Evolutionary conservation across 2,888 invertebrate species (phyloP), one percentile per base, ranked within the genome.

Genomic region (Meiosimyza decipiens): DNA sequence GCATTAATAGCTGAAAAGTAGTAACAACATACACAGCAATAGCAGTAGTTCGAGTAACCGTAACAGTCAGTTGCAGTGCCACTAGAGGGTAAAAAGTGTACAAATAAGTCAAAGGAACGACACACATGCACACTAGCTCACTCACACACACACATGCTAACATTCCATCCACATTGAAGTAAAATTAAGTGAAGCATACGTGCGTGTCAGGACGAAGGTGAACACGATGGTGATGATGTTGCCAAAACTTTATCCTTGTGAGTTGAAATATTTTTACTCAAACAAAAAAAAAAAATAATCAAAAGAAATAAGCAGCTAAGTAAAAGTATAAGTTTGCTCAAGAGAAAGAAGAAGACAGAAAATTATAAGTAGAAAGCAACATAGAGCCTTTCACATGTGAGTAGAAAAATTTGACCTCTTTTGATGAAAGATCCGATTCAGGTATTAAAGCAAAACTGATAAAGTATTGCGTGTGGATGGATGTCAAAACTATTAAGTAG

Each of bases 131-230:
- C 60, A 33, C 52, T 40, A 49, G 12, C 22, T 50, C 68, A 22
- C 51, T 15, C 28, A 40, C 16, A 54, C 40, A 54, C 65, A 65
- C 66, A 54, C 54, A 54, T n/a, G 40, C 18, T 3, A 13, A 18
- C n/a, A 50, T 15, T n/a, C 49, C 13, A 33, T 33, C 15, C 33
- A 7, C 60, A 40, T 64, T 49, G 59, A 40, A 60, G 62, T 16
- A 51, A 69, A 69, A 69, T 70, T 70, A 63, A 70, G 70, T 63
- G 63, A 70, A 62, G 70, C 62, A 63, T 62, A 70, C 70, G 70
- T 70, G 70, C 63, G 63, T 62, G 62, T 70, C 70, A 51, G 54
- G 51, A 47, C 70, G 70, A 70, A 70, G 70, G 63, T 70, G 70
- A 70, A 70, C 62, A 62, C 62, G 70, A 52, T 40, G 62, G 62